phyloP scores from a whole-genome alignment of 2,888 invertebrate genomes.

The Panzeria rudis region DNA sequence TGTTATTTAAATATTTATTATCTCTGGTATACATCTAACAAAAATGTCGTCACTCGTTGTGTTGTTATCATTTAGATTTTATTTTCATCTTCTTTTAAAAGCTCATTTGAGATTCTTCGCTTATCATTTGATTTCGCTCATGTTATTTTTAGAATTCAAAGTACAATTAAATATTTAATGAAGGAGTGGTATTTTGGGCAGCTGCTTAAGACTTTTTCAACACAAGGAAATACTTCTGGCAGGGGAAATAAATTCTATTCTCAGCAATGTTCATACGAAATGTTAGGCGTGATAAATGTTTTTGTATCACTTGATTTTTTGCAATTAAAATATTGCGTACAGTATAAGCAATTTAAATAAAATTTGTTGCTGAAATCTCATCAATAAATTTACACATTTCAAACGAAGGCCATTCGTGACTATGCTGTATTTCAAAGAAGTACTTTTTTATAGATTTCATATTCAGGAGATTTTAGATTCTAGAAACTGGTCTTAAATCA shows the following conservation, averaged over 20 bases:
- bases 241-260: not conserved
- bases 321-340: too few species aligned
- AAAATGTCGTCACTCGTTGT: conserved; percentile 70
- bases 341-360: too few species aligned
- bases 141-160: conserved; percentile 21
- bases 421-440: too few species aligned
- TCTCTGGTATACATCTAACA: conserved; percentile 59
- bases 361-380: too few species aligned
- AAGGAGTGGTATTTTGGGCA: not conserved
- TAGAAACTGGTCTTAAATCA: too few species aligned
- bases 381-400: too few species aligned
- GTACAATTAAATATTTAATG: not conserved
- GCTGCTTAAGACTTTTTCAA: not conserved
- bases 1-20: conserved; percentile 63
- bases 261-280: not conserved
- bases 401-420: too few species aligned
- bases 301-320: not conserved
- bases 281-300: not conserved
- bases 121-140: conserved; percentile 37
- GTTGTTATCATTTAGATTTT: conserved; percentile 58
- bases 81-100: conserved; percentile 17
- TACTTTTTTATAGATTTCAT: too few species aligned
- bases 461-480: too few species aligned
- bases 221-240: not conserved
- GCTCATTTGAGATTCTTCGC: conserved; percentile 12